phyloP scores from a whole-genome alignment of 2,797 vertebrate species.

The Mormyrus proboscirostris region DNA sequence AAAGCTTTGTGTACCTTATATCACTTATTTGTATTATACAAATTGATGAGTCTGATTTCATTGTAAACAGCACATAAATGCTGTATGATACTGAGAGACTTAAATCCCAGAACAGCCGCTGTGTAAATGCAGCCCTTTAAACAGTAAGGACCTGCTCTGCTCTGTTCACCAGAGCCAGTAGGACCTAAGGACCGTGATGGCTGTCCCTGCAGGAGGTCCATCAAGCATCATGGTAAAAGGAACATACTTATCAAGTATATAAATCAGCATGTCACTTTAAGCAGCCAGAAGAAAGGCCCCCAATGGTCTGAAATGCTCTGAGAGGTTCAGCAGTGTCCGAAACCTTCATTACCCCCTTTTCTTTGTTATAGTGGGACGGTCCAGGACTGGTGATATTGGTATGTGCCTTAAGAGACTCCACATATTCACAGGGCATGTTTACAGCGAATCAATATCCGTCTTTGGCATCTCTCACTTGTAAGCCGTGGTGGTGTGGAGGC shows the following conservation, averaged over 20 bases:
- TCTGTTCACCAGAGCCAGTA: background rate
- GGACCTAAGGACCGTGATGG: background rate
- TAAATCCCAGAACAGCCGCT: background rate
- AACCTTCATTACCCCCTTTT: background rate
- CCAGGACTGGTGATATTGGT: background rate
- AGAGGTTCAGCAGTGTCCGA: background rate
- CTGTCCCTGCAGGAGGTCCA: background rate
- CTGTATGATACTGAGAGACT: background rate
- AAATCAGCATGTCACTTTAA: background rate
- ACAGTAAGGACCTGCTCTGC: background rate
- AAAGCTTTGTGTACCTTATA: background rate
- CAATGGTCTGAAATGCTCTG: background rate
- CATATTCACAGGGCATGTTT: background rate
- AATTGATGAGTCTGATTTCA: background rate
- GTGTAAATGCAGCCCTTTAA: background rate
- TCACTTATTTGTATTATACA: background rate
- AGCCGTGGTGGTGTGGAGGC: conserved; percentile 18
- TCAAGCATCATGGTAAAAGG: background rate
- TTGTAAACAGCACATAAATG: background rate
- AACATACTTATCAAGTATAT: background rate
- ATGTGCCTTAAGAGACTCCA: background rate
- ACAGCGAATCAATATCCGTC: background rate
- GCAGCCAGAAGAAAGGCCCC: background rate
- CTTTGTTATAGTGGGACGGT: background rate
- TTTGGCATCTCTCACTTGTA: conserved; percentile 19